A percentile compares a stretch with the other conserved stretches of the same genome.
Conservation (phyloP, 2,888 invertebrate genomes). For the Diogma glabrata region DNA sequence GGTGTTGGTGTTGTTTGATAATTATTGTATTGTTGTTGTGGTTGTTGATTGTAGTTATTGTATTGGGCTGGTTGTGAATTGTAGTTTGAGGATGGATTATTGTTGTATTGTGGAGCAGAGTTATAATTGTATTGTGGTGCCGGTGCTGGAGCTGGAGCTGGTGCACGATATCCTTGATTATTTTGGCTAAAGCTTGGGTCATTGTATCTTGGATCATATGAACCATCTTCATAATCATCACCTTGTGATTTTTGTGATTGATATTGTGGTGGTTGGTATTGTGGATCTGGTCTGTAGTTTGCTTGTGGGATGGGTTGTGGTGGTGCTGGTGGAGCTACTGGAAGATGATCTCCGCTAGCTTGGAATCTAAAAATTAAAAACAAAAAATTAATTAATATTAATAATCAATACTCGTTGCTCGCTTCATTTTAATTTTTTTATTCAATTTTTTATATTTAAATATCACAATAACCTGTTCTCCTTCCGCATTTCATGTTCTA, state of each 20-base stretch:
- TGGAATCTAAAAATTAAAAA: constrained; percentile 42
- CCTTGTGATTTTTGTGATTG: constrained; percentile 22
- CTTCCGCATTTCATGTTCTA: too few species aligned
- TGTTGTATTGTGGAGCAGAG: constrained; percentile 22
- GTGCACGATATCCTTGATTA: constrained; percentile 8
- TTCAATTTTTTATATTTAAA: too few species aligned
- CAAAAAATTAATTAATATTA: not conserved
- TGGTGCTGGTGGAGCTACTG: constrained; percentile 48
- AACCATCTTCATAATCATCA: constrained; percentile 33
- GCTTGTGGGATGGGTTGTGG: constrained; percentile 42
- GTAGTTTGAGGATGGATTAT: constrained; percentile 23
- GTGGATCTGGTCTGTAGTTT: constrained; percentile 38
- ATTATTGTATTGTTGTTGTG: constrained; percentile 29
- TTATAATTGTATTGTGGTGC: too few species aligned
- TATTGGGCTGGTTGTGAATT: constrained; percentile 34
- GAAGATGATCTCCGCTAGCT: constrained; percentile 71
- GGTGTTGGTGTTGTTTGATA: constrained; percentile 55
- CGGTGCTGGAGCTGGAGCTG: constrained; percentile 39
- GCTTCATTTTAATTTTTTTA: too few species aligned
- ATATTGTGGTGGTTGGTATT: constrained; percentile 33
- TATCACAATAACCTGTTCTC: too few species aligned
- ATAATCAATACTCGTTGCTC: too few species aligned
- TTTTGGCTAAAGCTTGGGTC: constrained; percentile 25
- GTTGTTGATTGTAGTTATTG: constrained; percentile 31
- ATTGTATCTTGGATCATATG: constrained; percentile 36